These are phyloP conservation scores for Acanthoscelides obtectus DNA, from an alignment of 2,888 invertebrate genomes.

Conservation along the genomic window DNA sequence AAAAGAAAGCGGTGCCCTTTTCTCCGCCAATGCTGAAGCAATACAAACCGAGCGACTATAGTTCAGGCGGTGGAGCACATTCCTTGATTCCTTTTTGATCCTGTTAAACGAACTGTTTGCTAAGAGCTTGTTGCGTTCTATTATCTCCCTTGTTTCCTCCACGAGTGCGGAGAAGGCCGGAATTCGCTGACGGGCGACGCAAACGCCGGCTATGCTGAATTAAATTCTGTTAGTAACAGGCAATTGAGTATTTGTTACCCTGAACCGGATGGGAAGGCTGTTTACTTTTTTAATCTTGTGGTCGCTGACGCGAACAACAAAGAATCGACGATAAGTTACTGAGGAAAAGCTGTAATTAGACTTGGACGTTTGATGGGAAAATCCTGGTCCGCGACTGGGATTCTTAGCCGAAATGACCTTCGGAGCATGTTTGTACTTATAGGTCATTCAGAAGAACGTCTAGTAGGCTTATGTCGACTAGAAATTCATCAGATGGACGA, in stretches of 20 bases:
- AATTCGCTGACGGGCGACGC: background rate
- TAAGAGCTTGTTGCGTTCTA: background rate
- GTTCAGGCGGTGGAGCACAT: background rate
- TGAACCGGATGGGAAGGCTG: background rate
- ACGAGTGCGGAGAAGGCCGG: background rate
- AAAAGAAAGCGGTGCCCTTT: too few species aligned
- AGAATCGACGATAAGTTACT: too few species aligned
- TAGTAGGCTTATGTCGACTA: too few species aligned
- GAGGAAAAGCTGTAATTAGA: too few species aligned
- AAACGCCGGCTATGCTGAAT: background rate
- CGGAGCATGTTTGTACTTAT: too few species aligned
- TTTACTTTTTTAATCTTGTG: background rate
- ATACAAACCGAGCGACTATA: background rate
- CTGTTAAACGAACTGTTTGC: background rate
- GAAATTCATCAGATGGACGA: too few species aligned
- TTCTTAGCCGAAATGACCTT: too few species aligned
- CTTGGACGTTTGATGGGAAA: too few species aligned
- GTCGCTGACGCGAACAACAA: background rate
- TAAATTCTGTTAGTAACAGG: background rate
- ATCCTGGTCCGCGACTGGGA: too few species aligned
- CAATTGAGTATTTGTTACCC: background rate
- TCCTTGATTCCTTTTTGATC: background rate
- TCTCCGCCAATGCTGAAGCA: background rate
- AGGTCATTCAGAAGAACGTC: too few species aligned
- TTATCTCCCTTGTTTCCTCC: background rate